Conservation (phyloP, 1,140 invertebrate species). For the Listronotus bonariensis region DNA sequence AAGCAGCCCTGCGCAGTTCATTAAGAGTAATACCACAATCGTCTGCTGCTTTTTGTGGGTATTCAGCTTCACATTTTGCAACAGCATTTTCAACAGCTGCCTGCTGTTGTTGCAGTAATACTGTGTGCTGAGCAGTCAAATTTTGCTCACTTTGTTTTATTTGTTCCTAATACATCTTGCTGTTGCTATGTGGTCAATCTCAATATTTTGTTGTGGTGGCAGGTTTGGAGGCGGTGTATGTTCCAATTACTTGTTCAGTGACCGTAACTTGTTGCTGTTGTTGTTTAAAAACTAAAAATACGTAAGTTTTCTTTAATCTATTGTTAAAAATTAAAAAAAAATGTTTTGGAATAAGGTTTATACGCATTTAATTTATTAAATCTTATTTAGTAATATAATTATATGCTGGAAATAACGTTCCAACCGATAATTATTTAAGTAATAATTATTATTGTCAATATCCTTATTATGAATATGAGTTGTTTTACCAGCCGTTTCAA, state of each 20-base stretch:
- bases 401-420: too few species aligned
- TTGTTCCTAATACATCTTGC: slow-evolving; percentile 84
- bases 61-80: slow-evolving; percentile 75
- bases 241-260: slow-evolving; percentile 39
- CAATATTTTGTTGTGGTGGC: slow-evolving; percentile 40
- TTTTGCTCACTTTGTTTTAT: slow-evolving; percentile 93
- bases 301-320: too few species aligned
- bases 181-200: slow-evolving; percentile 61
- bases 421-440: too few species aligned
- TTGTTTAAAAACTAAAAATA: too few species aligned
- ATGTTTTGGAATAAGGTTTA: too few species aligned
- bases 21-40: slow-evolving; percentile 77
- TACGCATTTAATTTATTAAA: too few species aligned
- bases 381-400: too few species aligned
- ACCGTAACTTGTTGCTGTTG: slow-evolving; percentile 40
- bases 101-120: slow-evolving; percentile 83
- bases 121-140: slow-evolving; percentile 89
- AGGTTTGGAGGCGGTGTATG: slow-evolving; percentile 47
- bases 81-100: slow-evolving; percentile 87
- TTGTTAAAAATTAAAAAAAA: too few species aligned
- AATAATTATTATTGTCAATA: too few species aligned
- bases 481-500: too few species aligned
- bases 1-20: slow-evolving; percentile 81
- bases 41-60: slow-evolving; percentile 73
- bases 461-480: too few species aligned